A percentile compares a stretch with the other conserved stretches of the same genome.
Conservation (phyloP, 2,797 vertebrate species). For the Sebastes iracundus region DNA sequence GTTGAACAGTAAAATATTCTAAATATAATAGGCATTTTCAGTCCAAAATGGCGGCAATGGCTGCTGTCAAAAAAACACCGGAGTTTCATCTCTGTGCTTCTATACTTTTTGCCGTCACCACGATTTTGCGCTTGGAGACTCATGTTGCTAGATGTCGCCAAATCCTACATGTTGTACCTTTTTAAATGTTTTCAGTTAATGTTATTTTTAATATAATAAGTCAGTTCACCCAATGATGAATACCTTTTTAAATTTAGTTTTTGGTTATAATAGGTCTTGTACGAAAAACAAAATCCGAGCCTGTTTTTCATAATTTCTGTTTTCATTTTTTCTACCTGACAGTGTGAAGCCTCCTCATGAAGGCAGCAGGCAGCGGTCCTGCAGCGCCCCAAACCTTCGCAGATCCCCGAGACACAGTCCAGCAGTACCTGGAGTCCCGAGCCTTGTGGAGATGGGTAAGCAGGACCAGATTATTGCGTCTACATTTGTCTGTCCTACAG, state of each 20-base stretch:
- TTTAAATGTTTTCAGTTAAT: too few relatives aligned
- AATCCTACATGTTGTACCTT: too few relatives aligned
- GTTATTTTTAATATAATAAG: background rate
- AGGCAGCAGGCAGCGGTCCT: constrained; percentile 92
- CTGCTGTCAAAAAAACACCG: too few relatives aligned
- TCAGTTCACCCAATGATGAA: background rate
- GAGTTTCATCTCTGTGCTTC: too few relatives aligned
- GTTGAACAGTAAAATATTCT: too few relatives aligned
- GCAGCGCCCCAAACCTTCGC: constrained; percentile 93
- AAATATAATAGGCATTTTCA: too few relatives aligned
- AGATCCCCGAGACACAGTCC: constrained; percentile 90
- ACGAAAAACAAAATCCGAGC: background rate
- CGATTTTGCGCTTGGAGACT: too few relatives aligned
- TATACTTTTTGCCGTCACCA: too few relatives aligned
- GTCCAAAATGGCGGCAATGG: too few relatives aligned
- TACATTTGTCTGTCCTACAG: background rate
- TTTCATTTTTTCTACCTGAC: background rate
- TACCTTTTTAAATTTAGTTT: too few relatives aligned
- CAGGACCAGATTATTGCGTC: background rate
- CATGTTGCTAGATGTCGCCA: too few relatives aligned
- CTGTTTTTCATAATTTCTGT: background rate
- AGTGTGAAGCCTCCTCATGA: constrained; percentile 90
- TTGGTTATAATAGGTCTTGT: background rate
- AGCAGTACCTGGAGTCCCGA: constrained; percentile 91
- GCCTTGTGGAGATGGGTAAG: constrained; percentile 94